Base-by-base conservation (phyloP, 2,113 vertebrate species). In the Pangasianodon gigas region DNA sequence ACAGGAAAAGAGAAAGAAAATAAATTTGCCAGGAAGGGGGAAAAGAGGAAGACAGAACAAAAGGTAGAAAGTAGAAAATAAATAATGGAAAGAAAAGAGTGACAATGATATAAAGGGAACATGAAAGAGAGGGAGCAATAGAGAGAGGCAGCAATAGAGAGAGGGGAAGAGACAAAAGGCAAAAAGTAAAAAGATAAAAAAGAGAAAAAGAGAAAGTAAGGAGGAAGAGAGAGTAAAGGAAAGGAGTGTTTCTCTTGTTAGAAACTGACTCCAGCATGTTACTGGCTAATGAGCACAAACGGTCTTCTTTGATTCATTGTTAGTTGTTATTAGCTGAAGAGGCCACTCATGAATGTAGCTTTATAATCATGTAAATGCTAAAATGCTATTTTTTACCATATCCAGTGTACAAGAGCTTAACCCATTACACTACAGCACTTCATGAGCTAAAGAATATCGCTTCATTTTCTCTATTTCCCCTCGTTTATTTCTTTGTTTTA, bases 41-140 rank as follows among this genome's bases (percentile, higher is more conserved):
- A n/a, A 67, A 4, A 67, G 21, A 14, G 48, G 29, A 81, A 54
- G 29, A 6, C 24, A 80, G 26, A 37, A 56, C 26, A 48, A 32
- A 81, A 26, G 10, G 46, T 29, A 51, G 51, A 81, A 54, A 8
- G 26, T 54, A 52, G 10, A 94, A 26, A 13, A 44, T 56, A 24
- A 58, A 29, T 29, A 51, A 79, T 29, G 7, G 1, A 75, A 10
- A 32, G 8, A 3, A n/a, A 44, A 26, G 10, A 29, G 46, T 7
- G 26, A n/a, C 2, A n/a, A 52, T n/a, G 19, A 8, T 41, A 29
- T 52, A 52, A 52, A 2, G 48, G 14, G 13, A 52, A 16, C 1
- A n/a, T 52, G 26, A 62, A 26, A 46, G 24, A 46, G 4, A n/a
- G 46, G 46, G 48, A 52, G 41, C 41, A 77, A 11, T 46, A 26